Evolutionary conservation across 2,888 invertebrate species (phyloP), one percentile per base, ranked within the genome.

Genomic region (Thymelicus sylvestris): DNA sequence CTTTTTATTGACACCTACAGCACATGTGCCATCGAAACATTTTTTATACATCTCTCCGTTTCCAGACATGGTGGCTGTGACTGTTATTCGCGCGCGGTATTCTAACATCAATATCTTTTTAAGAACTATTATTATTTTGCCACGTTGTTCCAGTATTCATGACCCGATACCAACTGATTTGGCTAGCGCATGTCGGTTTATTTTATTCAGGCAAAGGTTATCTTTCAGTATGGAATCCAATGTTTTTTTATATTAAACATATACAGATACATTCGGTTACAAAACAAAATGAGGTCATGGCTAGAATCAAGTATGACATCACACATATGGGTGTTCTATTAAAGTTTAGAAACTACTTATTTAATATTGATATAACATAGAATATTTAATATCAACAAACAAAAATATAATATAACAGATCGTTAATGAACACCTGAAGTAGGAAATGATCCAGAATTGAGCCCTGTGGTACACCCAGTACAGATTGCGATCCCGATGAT

Each of bases 1-100:
- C 64, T 79, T 81, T 75, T 83, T 88, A 62, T 83, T 88, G 1
- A 91, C 76, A 2, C 87, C 86, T n/a, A 91, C 67, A 15, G 82
- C 78, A 71, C 87, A 87, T 2, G 81, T 86, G 2, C 89, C 90
- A 62, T 86, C 88, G 65, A 83, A 88, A 73, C 84, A 81, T 78
- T 86, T 87, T 73, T 84, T 87, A 72, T 77, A 81, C 72, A 83
- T 80, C n/a, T 86, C 80, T 59, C 87, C 90, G 62, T 89, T 90
- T 6, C 77, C 84, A 72, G 85, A 82, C 87, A 90, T 90, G 72
- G 77, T 81, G n/a, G 79, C 80, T 0, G 81, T 82, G 68, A 91
- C 83, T 12, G 87, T 90, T 72, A 91, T 84, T 82, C 66, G 88
- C 87, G 81, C 79, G 80, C 84, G 88, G 79, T 90, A 88, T 72